Base-by-base conservation (phyloP, 2,113 vertebrate species). In the Menidia beryllina region DNA sequence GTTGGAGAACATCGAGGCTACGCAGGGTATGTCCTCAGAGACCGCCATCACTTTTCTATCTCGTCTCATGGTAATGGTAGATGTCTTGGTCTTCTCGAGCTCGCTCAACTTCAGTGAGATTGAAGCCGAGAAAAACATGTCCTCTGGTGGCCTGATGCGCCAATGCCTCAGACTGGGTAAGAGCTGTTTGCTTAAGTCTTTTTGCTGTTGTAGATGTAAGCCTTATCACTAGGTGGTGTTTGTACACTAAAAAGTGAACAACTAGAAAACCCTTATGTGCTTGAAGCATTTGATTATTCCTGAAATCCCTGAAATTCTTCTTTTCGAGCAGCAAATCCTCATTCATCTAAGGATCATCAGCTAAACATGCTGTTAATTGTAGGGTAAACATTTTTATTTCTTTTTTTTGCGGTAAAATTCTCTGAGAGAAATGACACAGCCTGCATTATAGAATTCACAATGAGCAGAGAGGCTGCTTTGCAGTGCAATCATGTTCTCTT, bases 41-140 rank as follows among this genome's bases (percentile, higher is more conserved):
- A 98, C 94, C 15, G 97, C 98, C 45, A 93, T 97, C 72, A 96
- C 96, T 45, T 98, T 99, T 88, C 95, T 99, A 79, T 96, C 95
- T 65, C 95, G 98, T 20, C 94, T 99, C 88, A 98, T 99, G 97
- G 96, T 97, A 7, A 96, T 99, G 96, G 98, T 99, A 50, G 97
- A 99, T 70, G 97, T 97, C 5, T 87, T 99, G 75, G 98, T 99
- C 24, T 98, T 99, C 87, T 96, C 96, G 58, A 98, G 97, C 54
- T 98, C 98, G 65, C 95, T 99, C 68, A 99, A 99, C 94, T 99
- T 99, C 88, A 97, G 96, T 79, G 96, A 99, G 89, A 98, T 99
- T 26, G 98, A 99, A 92, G 97, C 97, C 9, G 97, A 98, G 91
- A 99, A 99, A 88, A 99, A 99, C 91, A 99, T 99, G 97, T 98